A percentile compares a stretch with the other conserved stretches of the same genome.
phyloP scores from a whole-genome alignment of 2,888 invertebrate species.

The Phlogophora meticulosa region DNA sequence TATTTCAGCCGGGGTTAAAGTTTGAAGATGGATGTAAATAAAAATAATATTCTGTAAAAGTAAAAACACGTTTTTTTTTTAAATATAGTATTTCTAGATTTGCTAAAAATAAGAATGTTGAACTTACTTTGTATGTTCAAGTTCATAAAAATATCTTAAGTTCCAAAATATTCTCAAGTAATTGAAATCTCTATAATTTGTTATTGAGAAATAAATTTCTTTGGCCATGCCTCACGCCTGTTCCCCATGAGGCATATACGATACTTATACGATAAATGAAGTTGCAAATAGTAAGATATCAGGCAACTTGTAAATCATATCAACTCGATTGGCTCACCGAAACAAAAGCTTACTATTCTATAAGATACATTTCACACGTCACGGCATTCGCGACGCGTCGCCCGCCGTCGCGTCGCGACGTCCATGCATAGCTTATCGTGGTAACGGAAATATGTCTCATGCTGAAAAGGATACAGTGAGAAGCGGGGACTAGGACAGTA shows the following conservation, averaged over 20 bases:
- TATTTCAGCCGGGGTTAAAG: no score
- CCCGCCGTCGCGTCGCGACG: not conserved
- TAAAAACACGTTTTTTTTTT: no score
- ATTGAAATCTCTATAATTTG: no score
- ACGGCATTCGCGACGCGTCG: constrained; percentile 17
- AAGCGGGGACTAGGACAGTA: not conserved
- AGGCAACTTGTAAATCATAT: constrained; percentile 30
- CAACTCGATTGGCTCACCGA: constrained; percentile 2
- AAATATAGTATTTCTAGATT: no score
- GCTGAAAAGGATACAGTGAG: not conserved
- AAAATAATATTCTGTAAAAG: not conserved
- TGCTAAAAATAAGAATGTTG: no score
- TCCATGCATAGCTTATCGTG: constrained; percentile 16
- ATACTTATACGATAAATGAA: constrained; percentile 23
- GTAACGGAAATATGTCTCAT: constrained; percentile 26
- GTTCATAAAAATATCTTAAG: no score
- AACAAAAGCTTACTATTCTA: constrained; percentile 18
- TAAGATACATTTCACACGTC: constrained; percentile 15
- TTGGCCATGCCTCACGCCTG: no score
- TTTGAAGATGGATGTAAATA: no score
- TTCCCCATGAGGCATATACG: no score
- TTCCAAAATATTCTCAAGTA: no score
- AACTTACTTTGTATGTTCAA: no score
- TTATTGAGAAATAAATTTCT: no score
- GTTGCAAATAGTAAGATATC: constrained; percentile 8